These are phyloP conservation scores for Nymphicus hollandicus DNA, from an alignment of 2,113 vertebrate species.

Conservation along the genomic window DNA sequence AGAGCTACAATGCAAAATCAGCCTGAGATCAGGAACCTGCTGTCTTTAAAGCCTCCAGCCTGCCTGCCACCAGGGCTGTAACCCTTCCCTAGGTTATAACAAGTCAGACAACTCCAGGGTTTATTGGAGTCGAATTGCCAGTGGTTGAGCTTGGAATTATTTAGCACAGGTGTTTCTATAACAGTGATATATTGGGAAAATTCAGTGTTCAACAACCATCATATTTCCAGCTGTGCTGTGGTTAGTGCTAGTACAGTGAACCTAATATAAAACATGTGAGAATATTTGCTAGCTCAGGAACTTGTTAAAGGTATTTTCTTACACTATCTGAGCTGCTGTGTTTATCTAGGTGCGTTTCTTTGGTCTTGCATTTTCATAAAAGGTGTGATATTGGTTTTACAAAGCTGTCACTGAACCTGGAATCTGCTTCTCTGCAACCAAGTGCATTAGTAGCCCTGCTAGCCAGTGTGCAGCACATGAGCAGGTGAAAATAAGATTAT, in stretches of 20 bases:
- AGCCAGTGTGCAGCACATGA: background rate
- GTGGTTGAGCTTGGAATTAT: constrained; percentile 41
- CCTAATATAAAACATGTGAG: constrained; percentile 61
- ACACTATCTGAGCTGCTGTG: constrained; percentile 37
- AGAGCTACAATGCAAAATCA: background rate
- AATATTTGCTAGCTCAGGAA: constrained; percentile 60
- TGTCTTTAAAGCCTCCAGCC: background rate
- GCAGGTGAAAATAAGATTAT: constrained; percentile 19
- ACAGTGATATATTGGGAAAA: constrained; percentile 63
- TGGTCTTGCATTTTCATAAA: constrained; percentile 26
- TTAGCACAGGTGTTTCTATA: constrained; percentile 65
- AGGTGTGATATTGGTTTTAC: constrained; percentile 32
- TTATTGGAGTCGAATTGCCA: constrained; percentile 40
- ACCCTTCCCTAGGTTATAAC: background rate
- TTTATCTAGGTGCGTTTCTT: constrained; percentile 45
- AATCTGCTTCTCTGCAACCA: background rate
- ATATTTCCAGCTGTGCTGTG: constrained; percentile 64
- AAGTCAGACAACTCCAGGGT: constrained; percentile 24
- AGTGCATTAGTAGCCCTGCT: background rate
- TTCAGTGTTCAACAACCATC: constrained; percentile 51
- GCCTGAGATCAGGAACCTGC: background rate
- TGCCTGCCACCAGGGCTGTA: background rate
- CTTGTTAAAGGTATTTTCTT: constrained; percentile 61
- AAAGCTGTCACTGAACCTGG: background rate
- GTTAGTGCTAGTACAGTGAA: constrained; percentile 34